These are phyloP conservation scores for Microtus pennsylvanicus DNA, from an alignment of 2,113 vertebrate species.

Conservation along the genomic window DNA sequence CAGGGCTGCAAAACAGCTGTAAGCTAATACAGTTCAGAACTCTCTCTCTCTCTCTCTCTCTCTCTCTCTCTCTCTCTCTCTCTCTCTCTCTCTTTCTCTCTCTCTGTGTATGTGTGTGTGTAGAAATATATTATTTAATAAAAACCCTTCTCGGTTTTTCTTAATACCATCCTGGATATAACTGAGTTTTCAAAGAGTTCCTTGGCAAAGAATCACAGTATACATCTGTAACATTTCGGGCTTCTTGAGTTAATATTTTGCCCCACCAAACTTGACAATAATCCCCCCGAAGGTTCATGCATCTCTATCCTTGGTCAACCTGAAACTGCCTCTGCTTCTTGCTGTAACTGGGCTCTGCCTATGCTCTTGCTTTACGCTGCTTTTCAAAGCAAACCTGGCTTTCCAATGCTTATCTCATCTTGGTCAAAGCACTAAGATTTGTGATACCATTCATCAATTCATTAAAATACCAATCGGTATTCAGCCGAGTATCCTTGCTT, in stretches of 20 bases:
- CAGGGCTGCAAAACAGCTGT: background rate
- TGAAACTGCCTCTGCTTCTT: background rate
- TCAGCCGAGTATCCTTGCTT: background rate
- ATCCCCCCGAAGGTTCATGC: background rate
- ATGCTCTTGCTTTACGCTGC: background rate
- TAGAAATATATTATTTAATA: background rate
- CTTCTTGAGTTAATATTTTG: background rate
- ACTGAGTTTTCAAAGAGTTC: background rate
- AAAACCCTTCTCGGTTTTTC: background rate
- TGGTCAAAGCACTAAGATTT: background rate
- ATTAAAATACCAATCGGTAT: background rate
- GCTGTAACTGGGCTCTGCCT: background rate
- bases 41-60: background rate
- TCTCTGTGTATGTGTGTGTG: background rate
- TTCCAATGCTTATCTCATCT: background rate
- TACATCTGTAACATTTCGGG: background rate
- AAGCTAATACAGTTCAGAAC: background rate
- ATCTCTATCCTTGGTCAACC: background rate
- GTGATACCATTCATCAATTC: background rate
- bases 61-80: background rate
- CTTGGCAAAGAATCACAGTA: background rate
- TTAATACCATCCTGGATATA: background rate
- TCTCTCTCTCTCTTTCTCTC: background rate
- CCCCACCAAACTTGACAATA: background rate
- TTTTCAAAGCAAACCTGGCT: background rate